Conservation (phyloP, 53 echinoderm and acorn worm genomes). For the Patiria pectinifera region DNA sequence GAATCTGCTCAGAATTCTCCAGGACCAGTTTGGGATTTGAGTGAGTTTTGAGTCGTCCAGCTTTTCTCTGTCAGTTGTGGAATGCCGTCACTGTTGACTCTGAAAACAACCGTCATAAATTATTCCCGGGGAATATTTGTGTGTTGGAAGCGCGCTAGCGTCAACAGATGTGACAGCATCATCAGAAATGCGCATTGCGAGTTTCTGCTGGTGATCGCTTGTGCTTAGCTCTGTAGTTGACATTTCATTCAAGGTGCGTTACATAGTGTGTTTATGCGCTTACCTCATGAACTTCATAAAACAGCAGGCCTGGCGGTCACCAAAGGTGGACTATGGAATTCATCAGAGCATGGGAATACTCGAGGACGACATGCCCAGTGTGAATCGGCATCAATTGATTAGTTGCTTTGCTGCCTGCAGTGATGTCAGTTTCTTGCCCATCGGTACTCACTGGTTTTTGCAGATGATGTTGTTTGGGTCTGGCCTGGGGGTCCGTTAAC, state of each 20-base stretch:
- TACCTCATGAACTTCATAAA: not conserved
- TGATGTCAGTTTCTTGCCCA: not conserved
- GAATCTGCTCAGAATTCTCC: not conserved
- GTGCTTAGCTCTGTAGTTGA: not conserved
- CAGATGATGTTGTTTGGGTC: not conserved
- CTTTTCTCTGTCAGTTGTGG: not conserved
- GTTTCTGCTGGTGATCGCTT: not conserved
- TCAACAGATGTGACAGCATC: conserved; percentile 25
- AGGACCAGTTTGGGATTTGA: not conserved
- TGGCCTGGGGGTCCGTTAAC: not conserved
- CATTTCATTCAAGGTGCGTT: not conserved
- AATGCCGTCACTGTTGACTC: conserved; percentile 40
- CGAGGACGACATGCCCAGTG: not conserved
- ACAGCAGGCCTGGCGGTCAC: not conserved
- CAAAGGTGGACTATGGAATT: not conserved
- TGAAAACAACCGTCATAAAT: conserved; percentile 38
- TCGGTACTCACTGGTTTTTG: not conserved
- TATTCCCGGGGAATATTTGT: conserved; percentile 28
- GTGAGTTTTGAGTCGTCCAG: not conserved
- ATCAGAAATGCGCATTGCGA: not conserved
- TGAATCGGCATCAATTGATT: not conserved
- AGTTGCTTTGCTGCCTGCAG: not conserved
- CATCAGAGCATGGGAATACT: not conserved
- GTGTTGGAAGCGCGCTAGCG: conserved; percentile 14
- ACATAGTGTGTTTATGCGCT: not conserved